Base-by-base conservation (phyloP, 2,797 vertebrate species). In the Chaunax sp. region DNA sequence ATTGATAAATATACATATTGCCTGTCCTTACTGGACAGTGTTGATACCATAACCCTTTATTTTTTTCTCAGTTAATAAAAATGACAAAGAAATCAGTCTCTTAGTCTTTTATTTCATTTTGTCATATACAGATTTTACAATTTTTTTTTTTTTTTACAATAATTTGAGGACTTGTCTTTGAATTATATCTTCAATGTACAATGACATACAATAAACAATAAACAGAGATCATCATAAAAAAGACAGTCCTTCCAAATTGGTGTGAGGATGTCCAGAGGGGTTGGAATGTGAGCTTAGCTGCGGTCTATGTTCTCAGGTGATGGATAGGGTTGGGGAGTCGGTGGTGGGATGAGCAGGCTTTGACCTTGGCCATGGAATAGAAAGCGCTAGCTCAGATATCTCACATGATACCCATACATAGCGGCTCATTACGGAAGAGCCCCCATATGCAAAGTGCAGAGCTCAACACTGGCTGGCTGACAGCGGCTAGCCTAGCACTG, bases 371-470 rank as follows among this genome's bases (percentile, higher is more conserved):
- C 79, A 75, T 90, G 83, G 90, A 88, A 90, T 87, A 86, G 89
- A 89, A 91, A 93, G 85, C 89, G 82, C 88, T 89, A 93, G 93
- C 92, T 93, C 91, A 92, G 92, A 92, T 93, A 91, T 93, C 92
- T 92, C 80, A 92, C 89, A 92, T 90, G 92, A 94, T 93, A 93
- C 91, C 90, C 90, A 90, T 89, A 88, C 91, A 91, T 87, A 87
- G 89, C 85, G 83, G 89, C 86, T 93, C 92, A 93, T 93, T 93
- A 94, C 91, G 90, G 92, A 93, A 93, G 90, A 90, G 85, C 80
- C 90, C 86, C 85, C 87, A 86, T 88, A 92, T 92, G 89, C 86
- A 90, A 92, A 92, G 92, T 93, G 92, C 91, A 89, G 79, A 86
- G 87, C 91, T 93, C 82, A 86, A 90, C 92, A 90, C 87, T 89